Base-by-base conservation (phyloP, 2,113 vertebrate genomes). In the Mirza zaza region DNA sequence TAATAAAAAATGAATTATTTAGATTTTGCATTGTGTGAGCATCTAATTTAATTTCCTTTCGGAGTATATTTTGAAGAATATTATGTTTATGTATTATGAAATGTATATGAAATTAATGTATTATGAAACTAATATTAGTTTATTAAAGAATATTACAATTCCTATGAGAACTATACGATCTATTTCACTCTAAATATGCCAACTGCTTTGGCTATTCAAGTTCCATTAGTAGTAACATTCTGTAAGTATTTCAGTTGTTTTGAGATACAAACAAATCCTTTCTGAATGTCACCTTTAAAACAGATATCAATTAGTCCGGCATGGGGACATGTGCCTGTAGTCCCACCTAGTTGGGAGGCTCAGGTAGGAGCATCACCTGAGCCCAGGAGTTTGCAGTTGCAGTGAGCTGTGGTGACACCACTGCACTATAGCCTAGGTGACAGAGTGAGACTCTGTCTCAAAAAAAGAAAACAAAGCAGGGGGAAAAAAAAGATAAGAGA, bases 1-100 rank as follows among this genome's bases (percentile, higher is more conserved):
- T 67, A 73, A 75, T 90, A 81, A 80, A 59, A 84, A 81, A 59
- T 21, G 34, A 85, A 57, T 73, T 92, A 48, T 89, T 91, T 94
- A 84, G 9, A 63, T 92, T 90, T 8, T 90, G 17, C 8, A 45
- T 85, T 85, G 27, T 92, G 32, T 84, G 55, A 85, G 34, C 59
- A 87, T 76, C 75, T 93, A 73, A 90, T 73, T 80, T 90, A 25
- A 73, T 73, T 67, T 93, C 36, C 17, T 79, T 9, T 75, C 73
- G 48, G 48, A 89, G 67, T 85, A 59, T 80, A 42, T 94, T 92
- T 81, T 85, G 79, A 84, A 55, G 55, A 80, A 32, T 67, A 36
- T 55, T 50, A 80, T 88, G 6, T 80, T 42, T 94, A 65, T 82
- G 1, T 57, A 34, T 94, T 61, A 12, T 81, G 52, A 80, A 77